Base-by-base conservation (phyloP, 2,113 vertebrate species). In the Mobula birostris region DNA sequence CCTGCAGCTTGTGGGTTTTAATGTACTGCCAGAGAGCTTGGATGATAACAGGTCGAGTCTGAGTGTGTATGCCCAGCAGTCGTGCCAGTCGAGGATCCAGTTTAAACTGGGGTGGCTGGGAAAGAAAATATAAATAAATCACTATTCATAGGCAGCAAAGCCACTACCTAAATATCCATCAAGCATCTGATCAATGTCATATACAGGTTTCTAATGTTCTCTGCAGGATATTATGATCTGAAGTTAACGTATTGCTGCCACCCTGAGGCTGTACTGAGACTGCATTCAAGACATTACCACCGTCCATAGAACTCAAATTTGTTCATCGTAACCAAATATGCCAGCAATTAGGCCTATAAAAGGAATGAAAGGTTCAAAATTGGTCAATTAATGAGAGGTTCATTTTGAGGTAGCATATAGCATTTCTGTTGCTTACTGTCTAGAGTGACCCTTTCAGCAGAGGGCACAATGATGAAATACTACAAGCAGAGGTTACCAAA, bases 21-120 rank as follows among this genome's bases (percentile, higher is more conserved):
- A 98, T 98, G 66, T 98, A 98, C 58, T 98, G 98, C 98, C 98
- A 98, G 80, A 98, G 95, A 0, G 98, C 98, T 96, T 98, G 98
- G 95, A 98, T 98, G 96, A 98, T 98, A 93, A 98, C 98, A 0
- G 98, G 98, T 29, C 98, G 96, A 6, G 98, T 98, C 96, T 98
- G 98, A 2, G 98, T 98, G 95, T 98, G 98, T 90, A 98, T 98
- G 19, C 98, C 98, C 96, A 98, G 36, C 32, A 98, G 97, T 15
- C 98, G 98, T 91, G 98, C 98, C 95, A 98, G 95, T 15, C 98
- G 97, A 0, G 98, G 98, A 66, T 98, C 98, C 96, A 98, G 94
- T 94, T 98, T 98, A 96, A 98, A 98, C 95, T 97, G 97, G 80
- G 97, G 97, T 80, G 97, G 97, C 97, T 98, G 95, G 0, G 79